Evolutionary conservation across 2,113 vertebrate species (phyloP).

Genomic region (Guaruba guarouba): DNA sequence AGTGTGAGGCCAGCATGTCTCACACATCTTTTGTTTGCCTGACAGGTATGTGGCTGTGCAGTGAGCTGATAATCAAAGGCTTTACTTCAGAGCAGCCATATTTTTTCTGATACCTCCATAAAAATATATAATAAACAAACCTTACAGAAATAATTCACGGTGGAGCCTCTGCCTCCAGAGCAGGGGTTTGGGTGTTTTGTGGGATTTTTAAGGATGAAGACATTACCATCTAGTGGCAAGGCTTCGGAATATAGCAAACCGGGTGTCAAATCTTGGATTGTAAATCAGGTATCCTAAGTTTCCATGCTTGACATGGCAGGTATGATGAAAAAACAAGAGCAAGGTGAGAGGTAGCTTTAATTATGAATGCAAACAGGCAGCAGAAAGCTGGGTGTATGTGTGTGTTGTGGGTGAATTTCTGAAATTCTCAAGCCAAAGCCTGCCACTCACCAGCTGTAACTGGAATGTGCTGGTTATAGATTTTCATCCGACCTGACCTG

Average conservation of each 20-base stretch:
- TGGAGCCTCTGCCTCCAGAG: not conserved
- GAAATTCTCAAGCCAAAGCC: not conserved
- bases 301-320: not conserved
- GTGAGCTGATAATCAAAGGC: slow-evolving; percentile 15
- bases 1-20: not conserved
- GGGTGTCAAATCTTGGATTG: not conserved
- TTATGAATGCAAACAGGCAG: not conserved
- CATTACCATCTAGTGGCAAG: slow-evolving; percentile 11
- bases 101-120: not conserved
- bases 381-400: not conserved
- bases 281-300: not conserved
- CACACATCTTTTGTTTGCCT: not conserved
- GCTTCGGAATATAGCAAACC: not conserved
- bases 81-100: not conserved
- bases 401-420: not conserved
- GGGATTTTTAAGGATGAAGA: not conserved
- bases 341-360: not conserved
- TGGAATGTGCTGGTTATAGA: not conserved
- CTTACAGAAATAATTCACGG: not conserved
- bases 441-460: not conserved
- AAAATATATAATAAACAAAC: not conserved
- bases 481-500: not conserved
- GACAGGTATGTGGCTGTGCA: not conserved
- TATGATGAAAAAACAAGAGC: not conserved
- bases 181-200: not conserved